Base-by-base conservation (phyloP, 2,888 invertebrate genomes). In the Cephonodes hylas region DNA sequence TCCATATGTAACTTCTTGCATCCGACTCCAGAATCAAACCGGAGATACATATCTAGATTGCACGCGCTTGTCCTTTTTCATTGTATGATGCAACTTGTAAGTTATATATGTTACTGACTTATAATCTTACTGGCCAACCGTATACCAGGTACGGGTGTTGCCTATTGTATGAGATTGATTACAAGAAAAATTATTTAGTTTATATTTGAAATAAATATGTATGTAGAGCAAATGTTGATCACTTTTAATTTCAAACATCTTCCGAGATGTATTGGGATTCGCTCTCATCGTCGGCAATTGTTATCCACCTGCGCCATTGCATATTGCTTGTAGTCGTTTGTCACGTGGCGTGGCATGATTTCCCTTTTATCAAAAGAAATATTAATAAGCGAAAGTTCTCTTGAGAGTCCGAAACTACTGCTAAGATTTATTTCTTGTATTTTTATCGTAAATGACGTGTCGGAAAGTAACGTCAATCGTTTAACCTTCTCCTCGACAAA, bases 241-340 rank as follows among this genome's bases (percentile, higher is more conserved):
- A 88, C 89, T 91, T 88, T 90, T 89, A 85, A 84, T 90, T 91
- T 90, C 87, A 79, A 80, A 75, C 74, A 71, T 77, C 74, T 81
- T 73, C 70, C 67, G 74, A 69, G 72, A 73, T 74, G 66, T 71
- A 73, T 69, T 73, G 71, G 71, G 75, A 72, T 73, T 71, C 77
- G 73, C 71, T 74, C 74, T 73, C 63, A 59, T 63, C 76, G 83
- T 74, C 86, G 86, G 86, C 85, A 85, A 86, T 86, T 83, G 74
- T 83, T 74, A 82, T 78, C 73, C 74, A 76, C 74, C 81, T 77
- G 80, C 76, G 74, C 77, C 70, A 70, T 71, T 82, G 79, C 83
- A 81, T 78, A 83, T 83, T 83, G 82, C 87, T 76, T 81, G 83
- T 76, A 77, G 67, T 71, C 73, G 73, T 83, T 83, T 82, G 80